Conservation (phyloP, 2,888 invertebrate species). For the Netelia fuscicornis region DNA sequence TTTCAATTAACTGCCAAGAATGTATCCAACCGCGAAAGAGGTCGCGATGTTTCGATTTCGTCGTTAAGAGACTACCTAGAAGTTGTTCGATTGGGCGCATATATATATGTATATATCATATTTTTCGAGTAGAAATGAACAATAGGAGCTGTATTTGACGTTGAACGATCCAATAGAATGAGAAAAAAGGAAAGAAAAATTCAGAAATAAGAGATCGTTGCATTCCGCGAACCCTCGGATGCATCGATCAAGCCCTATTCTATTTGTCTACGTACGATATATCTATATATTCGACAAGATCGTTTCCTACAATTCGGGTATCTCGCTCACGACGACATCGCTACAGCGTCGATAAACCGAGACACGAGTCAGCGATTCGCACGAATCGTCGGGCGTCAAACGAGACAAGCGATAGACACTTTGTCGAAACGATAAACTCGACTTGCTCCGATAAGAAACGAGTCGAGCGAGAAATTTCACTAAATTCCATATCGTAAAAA, state of each 20-base stretch:
- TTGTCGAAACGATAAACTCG: constrained; percentile 8
- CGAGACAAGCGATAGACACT: constrained; percentile 51
- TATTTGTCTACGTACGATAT: constrained; percentile 3
- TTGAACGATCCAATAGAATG: constrained; percentile 41
- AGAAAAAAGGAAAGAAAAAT: constrained; percentile 19
- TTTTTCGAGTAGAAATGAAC: constrained; percentile 43
- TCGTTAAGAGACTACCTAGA: constrained; percentile 4
- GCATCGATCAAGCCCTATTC: constrained; percentile 6
- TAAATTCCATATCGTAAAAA: background rate
- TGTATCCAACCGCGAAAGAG: constrained; percentile 15
- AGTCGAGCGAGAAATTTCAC: constrained; percentile 1
- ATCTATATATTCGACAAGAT: constrained; percentile 58
- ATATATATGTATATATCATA: constrained; percentile 19
- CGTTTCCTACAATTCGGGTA: constrained; percentile 41
- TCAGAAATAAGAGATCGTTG: constrained; percentile 28
- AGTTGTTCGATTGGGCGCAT: constrained; percentile 21
- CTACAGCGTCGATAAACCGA: constrained; percentile 47
- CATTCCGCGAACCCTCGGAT: constrained; percentile 35
- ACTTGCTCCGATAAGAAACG: background rate
- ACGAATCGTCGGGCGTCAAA: constrained; percentile 57
- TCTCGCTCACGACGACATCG: constrained; percentile 51
- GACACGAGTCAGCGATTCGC: constrained; percentile 68
- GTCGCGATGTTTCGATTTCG: constrained; percentile 37
- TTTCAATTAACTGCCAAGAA: constrained; percentile 46
- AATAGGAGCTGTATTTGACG: constrained; percentile 42